Evolutionary conservation across 2,888 invertebrate genomes (phyloP).

Genomic region (Thecocarcelia acutangulata): DNA sequence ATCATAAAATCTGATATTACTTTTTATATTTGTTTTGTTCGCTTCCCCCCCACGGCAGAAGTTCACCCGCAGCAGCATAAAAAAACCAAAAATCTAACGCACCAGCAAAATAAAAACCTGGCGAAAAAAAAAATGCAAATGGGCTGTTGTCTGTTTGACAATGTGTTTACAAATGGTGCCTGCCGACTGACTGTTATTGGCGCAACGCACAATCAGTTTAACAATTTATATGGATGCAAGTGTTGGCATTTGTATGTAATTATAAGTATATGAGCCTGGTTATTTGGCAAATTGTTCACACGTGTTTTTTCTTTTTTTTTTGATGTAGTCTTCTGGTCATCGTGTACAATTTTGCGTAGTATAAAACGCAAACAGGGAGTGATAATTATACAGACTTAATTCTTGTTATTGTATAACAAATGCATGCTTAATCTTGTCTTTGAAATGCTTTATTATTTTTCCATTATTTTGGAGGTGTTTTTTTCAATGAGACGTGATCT

Average conservation of each 20-base stretch:
- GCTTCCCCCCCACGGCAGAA: neutral
- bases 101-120: neutral
- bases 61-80: neutral
- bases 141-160: neutral
- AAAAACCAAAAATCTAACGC: conserved; percentile 8
- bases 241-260: conserved; percentile 56
- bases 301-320: no score
- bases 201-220: conserved; percentile 63
- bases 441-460: no score
- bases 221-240: conserved; percentile 63
- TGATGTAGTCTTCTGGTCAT: conserved; percentile 57
- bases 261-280: conserved; percentile 48
- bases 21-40: neutral
- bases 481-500: no score
- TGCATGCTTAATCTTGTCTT: neutral
- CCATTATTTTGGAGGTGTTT: no score
- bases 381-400: neutral
- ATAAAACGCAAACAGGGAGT: neutral
- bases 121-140: neutral
- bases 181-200: conserved; percentile 56
- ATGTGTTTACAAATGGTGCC: conserved; percentile 39
- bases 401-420: conserved; percentile 1
- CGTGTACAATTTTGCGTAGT: conserved; percentile 16
- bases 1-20: conserved; percentile 52
- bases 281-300: conserved; percentile 64